Evolutionary conservation across 2,888 invertebrate genomes (phyloP).

Genomic region (Dynastes maya): DNA sequence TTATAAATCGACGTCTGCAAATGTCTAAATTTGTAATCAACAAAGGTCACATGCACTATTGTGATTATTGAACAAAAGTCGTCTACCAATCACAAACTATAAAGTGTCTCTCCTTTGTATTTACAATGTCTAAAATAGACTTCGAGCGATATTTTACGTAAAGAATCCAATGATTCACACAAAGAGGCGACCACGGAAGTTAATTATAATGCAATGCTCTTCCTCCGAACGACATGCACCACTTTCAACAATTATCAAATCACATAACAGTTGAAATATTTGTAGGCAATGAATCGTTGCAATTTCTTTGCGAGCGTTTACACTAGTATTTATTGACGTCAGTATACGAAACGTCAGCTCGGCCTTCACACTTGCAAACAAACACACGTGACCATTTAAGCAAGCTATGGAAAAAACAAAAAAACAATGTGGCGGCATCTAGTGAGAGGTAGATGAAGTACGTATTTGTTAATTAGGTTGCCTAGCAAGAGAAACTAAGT

Average conservation of each 20-base stretch:
- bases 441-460: not conserved
- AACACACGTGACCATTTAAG: slow-evolving; percentile 51
- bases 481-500: not conserved
- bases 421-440: slow-evolving; percentile 32
- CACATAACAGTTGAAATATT: slow-evolving; percentile 41
- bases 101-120: slow-evolving; percentile 52
- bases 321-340: slow-evolving; percentile 52
- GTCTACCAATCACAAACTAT: slow-evolving; percentile 58
- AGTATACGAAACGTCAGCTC: slow-evolving; percentile 52
- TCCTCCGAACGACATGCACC: slow-evolving; percentile 14
- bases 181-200: slow-evolving; percentile 1
- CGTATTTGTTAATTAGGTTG: not conserved
- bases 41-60: slow-evolving; percentile 65
- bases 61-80: slow-evolving; percentile 60
- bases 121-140: slow-evolving; percentile 58
- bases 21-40: slow-evolving; percentile 55
- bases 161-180: slow-evolving; percentile 27
- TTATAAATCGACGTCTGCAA: slow-evolving; percentile 1
- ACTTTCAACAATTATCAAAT: slow-evolving; percentile 30
- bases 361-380: slow-evolving; percentile 53
- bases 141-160: slow-evolving; percentile 16
- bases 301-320: slow-evolving; percentile 51
- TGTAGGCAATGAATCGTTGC: slow-evolving; percentile 41
- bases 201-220: not conserved
- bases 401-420: slow-evolving; percentile 38